A percentile compares a stretch with the other conserved stretches of the same genome.
These are phyloP conservation scores for Eudyptes chrysolophus DNA, from an alignment of 2,113 vertebrate species.

Conservation along the genomic window DNA sequence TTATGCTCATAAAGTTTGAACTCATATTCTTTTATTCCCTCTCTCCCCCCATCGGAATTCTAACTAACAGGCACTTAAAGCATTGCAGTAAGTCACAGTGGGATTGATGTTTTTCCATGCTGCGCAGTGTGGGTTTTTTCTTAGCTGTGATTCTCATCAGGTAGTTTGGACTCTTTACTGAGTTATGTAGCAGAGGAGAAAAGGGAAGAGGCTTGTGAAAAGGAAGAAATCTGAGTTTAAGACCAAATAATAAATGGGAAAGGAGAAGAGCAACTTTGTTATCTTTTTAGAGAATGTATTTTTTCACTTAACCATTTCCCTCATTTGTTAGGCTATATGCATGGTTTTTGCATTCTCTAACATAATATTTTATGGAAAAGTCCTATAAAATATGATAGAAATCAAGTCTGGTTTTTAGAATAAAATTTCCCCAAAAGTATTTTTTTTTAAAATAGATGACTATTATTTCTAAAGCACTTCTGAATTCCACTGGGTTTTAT, in stretches of 20 bases:
- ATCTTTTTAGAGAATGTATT: not conserved
- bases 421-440: too few relatives aligned
- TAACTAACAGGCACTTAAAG: not conserved
- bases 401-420: not conserved
- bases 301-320: not conserved
- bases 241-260: not conserved
- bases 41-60: not conserved
- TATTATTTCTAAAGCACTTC: not conserved
- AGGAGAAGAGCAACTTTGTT: not conserved
- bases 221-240: not conserved
- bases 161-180: not conserved
- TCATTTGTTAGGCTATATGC: not conserved
- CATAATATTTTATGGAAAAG: not conserved
- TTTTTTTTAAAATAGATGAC: not conserved
- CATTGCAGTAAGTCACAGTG: not conserved
- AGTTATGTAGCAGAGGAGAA: not conserved
- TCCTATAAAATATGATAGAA: not conserved
- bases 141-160: slow-evolving; percentile 21
- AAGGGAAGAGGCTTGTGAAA: not conserved
- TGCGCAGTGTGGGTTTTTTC: not conserved
- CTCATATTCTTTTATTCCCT: not conserved
- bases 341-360: not conserved
- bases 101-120: not conserved
- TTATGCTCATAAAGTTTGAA: not conserved
- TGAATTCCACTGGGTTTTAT: not conserved